Conservation (phyloP, 2,113 vertebrate genomes). For the Oreochromis spilurus region DNA sequence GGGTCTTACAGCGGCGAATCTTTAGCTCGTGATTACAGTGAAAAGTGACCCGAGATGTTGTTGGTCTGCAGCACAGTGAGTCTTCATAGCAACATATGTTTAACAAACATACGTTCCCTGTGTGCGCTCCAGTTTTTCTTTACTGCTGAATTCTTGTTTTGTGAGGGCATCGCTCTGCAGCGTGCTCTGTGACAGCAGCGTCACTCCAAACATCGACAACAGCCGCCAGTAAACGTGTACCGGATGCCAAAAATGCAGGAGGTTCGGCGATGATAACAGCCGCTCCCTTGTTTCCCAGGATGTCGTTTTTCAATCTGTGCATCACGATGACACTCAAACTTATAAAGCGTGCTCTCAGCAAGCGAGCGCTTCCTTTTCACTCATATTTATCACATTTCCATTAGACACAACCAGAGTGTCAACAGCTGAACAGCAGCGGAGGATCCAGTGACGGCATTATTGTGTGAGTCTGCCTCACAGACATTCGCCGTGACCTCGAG, state of each 20-base stretch:
- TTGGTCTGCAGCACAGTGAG: not conserved
- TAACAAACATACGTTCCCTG: not conserved
- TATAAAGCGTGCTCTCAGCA: not conserved
- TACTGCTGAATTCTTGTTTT: not conserved
- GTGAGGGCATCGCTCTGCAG: not conserved
- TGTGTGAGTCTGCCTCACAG: not conserved
- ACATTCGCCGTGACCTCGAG: not conserved
- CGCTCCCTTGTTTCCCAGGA: not conserved
- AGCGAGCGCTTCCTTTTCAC: not conserved
- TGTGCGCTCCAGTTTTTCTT: not conserved
- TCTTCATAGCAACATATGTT: not conserved
- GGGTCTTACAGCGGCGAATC: not conserved
- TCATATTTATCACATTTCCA: not conserved
- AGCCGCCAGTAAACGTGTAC: not conserved
- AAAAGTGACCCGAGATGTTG: not conserved
- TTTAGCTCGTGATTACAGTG: not conserved
- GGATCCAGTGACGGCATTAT: not conserved
- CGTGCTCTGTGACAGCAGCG: not conserved
- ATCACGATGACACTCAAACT: fast-evolving
- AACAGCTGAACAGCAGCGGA: not conserved
- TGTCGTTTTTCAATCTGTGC: not conserved
- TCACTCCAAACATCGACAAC: not conserved
- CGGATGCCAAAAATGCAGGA: not conserved
- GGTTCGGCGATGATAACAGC: too few relatives aligned
- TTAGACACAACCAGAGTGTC: not conserved